Evolutionary conservation across 2,113 vertebrate genomes (phyloP), one percentile per base, ranked within the genome.

Genomic region (Poecilia latipinna): DNA sequence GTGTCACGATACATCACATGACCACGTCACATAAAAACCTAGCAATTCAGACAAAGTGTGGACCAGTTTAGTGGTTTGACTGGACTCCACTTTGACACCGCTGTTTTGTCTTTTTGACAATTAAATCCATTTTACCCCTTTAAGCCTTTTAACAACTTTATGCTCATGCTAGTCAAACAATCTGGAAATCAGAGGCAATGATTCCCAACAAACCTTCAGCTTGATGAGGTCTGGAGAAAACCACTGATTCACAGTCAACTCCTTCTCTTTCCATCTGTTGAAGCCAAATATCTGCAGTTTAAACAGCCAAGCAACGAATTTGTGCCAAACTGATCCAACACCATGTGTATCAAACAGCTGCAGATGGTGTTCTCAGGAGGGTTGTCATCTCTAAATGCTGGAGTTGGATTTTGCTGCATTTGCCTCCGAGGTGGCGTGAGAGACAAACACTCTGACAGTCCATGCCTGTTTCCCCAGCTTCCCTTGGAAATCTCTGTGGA

Each of bases 401-500:
- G 65, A 74, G 44, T 74, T 74, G 31, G 19, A 70, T 79, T 68
- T n/a, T 66, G 48, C 67, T 70, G 51, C 12, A 17, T 69, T n/a
- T 39, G 65, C 29, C 32, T 72, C 35, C 65, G 65, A 69, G 65
- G 29, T 1, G 8, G 66, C 11, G 13, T 11, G 4, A 65, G 13
- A 28, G 31, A 33, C 19, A 42, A 68, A 77, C 66, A 61, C 28
- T 24, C 35, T 32, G 35, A 68, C 33, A 66, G 65, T 15, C 12
- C 5, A 61, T 26, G 60, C 35, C n/a, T 17, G 61, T 73, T 82
- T 73, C 80, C 69, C 35, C 19, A 35, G 65, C 54, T 74, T 78
- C 75, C 61, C 4, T 39, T 8, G 69, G 26, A 70, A 78, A 72
- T 79, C 72, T 68, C 63, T 37, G 60, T 1, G 57, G 75, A 79